Evolutionary conservation across 2,113 vertebrate species (phyloP).

Genomic region (human (Homo sapiens)): GRCh38 chr6:147557001-147557500

Average conservation of each 20-base stretch:
- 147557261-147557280: conserved; percentile 17
- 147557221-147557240: conserved; percentile 24
- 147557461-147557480: neutral
- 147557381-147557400: neutral
- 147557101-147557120: conserved; percentile 33
- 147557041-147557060: neutral
- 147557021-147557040: neutral
- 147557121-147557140: conserved; percentile 28
- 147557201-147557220: conserved; percentile 1
- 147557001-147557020: neutral
- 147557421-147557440: neutral
- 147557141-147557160: neutral
- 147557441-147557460: neutral
- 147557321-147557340: neutral
- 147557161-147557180: neutral
- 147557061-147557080: neutral
- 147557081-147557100: conserved; percentile 19
- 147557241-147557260: conserved; percentile 7
- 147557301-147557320: neutral
- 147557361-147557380: neutral
- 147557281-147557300: neutral
- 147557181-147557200: neutral
- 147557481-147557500: neutral
- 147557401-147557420: neutral
- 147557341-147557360: neutral